These are phyloP conservation scores for Trachelus iudaicus DNA, from an alignment of 2,888 invertebrate genomes.

Conservation along the genomic window DNA sequence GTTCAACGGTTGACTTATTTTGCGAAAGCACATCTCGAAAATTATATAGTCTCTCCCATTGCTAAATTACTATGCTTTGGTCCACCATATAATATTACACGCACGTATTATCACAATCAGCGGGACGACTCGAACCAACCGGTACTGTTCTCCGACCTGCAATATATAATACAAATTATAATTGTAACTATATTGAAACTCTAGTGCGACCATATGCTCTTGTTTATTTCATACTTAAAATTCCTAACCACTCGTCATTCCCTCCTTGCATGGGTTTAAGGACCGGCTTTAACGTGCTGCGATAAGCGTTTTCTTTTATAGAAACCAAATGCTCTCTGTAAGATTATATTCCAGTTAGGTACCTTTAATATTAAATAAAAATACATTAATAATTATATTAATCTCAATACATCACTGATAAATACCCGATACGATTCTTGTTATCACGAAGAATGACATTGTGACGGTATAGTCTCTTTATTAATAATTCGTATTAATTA, in stretches of 20 bases:
- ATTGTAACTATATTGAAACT: not conserved
- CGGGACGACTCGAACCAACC: not conserved
- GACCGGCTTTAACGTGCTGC: not conserved
- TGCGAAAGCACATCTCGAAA: not conserved
- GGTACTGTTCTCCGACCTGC: not conserved
- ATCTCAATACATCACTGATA: not conserved
- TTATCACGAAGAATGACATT: not conserved
- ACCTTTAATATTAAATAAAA: not conserved
- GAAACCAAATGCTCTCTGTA: not conserved
- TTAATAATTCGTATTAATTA: not conserved
- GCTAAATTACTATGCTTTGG: not conserved
- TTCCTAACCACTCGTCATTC: not conserved
- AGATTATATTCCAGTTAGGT: not conserved
- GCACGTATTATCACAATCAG: not conserved
- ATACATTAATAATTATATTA: not conserved
- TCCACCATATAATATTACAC: not conserved
- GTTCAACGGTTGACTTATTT: not conserved
- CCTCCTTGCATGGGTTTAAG: not conserved
- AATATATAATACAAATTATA: not conserved
- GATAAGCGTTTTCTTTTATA: not conserved
- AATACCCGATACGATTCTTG: not conserved
- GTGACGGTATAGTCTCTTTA: not conserved
- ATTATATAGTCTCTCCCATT: not conserved
- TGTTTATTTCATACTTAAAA: not conserved
- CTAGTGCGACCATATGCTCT: not conserved